phyloP scores from a whole-genome alignment of 2,888 invertebrate species.

The Euclidia mi region DNA sequence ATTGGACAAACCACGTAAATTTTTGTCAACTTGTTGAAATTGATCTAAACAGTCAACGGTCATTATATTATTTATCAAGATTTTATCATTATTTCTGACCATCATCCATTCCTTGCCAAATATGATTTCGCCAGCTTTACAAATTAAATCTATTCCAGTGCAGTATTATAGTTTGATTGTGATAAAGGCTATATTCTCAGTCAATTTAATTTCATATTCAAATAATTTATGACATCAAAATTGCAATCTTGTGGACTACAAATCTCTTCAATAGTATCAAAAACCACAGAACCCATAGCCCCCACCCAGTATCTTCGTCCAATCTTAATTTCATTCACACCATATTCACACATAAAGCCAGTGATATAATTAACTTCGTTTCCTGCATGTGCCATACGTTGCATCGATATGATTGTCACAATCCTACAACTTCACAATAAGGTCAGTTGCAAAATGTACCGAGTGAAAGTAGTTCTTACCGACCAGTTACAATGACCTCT shows the following conservation, averaged over 20 bases:
- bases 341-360: constrained; percentile 23
- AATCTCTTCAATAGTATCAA: neutral
- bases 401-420: constrained; percentile 66
- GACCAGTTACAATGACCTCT: constrained; percentile 49
- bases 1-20: too few relatives aligned
- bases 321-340: constrained; percentile 14
- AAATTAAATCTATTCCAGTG: too few relatives aligned
- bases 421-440: constrained; percentile 69
- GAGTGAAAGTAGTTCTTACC: constrained; percentile 75
- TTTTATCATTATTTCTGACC: too few relatives aligned
- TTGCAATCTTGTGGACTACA: neutral
- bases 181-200: too few relatives aligned
- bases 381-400: constrained; percentile 47
- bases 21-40: too few relatives aligned
- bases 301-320: constrained; percentile 4
- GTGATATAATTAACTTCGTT: constrained; percentile 42
- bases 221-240: neutral
- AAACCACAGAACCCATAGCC: neutral
- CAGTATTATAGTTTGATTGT: too few relatives aligned
- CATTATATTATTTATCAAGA: too few relatives aligned
- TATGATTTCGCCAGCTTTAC: too few relatives aligned
- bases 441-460: constrained; percentile 76
- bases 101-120: too few relatives aligned
- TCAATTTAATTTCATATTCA: too few relatives aligned
- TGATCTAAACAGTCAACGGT: too few relatives aligned